A percentile compares a stretch with the other conserved stretches of the same genome.
phyloP scores from a whole-genome alignment of 92 coral and sea anemone genomes.

The Anthopleura xanthogrammica region DNA sequence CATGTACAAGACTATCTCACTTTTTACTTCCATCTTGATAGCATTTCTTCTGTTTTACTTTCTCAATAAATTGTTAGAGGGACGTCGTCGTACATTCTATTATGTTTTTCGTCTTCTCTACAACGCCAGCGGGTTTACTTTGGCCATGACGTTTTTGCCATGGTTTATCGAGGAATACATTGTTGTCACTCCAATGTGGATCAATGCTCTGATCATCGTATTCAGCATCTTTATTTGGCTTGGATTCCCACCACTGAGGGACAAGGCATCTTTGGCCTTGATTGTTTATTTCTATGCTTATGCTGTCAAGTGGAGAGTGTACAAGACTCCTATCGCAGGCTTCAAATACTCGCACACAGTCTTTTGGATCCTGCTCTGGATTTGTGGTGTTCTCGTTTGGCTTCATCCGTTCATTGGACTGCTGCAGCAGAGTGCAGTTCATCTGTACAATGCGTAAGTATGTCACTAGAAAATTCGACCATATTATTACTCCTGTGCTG shows the following conservation, averaged over 20 bases:
- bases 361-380: slow-evolving; percentile 50
- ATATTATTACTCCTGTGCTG: background rate
- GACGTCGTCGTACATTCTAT: slow-evolving; percentile 22
- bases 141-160: slow-evolving; percentile 76
- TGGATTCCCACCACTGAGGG: slow-evolving; percentile 76
- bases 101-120: slow-evolving; percentile 29
- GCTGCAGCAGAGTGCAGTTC: slow-evolving; percentile 61
- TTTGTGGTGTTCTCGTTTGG: slow-evolving; percentile 68
- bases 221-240: slow-evolving; percentile 62
- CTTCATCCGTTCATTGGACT: slow-evolving; percentile 50
- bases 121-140: slow-evolving; percentile 37
- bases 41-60: slow-evolving; percentile 30
- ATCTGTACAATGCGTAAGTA: slow-evolving; percentile 61
- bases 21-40: slow-evolving; percentile 20
- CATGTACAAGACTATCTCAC: slow-evolving; percentile 31
- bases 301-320: slow-evolving; percentile 79
- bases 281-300: slow-evolving; percentile 73
- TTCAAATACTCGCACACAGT: slow-evolving; percentile 30
- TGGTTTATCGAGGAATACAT: slow-evolving; percentile 74
- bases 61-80: slow-evolving; percentile 12
- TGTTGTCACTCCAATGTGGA: slow-evolving; percentile 62
- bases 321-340: slow-evolving; percentile 54
- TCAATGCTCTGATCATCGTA: background rate
- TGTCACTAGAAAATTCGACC: background rate
- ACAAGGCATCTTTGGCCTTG: slow-evolving; percentile 66